Percentiles rank a stretch among this genome's conserved stretches.
Conservation (phyloP, 1,140 invertebrate genomes). For the Rhagoletis pomonella region DNA sequence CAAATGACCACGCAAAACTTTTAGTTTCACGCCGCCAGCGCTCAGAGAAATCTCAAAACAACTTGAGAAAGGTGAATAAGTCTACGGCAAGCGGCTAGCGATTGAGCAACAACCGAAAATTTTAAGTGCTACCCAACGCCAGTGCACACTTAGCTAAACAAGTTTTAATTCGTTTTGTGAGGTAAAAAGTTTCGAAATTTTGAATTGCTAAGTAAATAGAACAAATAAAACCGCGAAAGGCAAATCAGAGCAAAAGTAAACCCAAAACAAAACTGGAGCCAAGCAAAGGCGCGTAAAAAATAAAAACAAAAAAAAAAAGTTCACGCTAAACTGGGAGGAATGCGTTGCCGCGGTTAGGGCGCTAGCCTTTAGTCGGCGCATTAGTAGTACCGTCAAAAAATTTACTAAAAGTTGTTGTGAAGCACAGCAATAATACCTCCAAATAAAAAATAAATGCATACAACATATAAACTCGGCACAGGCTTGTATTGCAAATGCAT, state of each 20-base stretch:
- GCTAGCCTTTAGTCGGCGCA: background rate
- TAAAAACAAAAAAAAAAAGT: background rate
- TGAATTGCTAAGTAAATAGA: constrained; percentile 17
- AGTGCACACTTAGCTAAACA: background rate
- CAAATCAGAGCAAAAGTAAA: background rate
- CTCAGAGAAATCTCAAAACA: background rate
- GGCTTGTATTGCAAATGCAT: no score
- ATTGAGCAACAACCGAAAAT: background rate
- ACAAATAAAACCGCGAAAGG: background rate
- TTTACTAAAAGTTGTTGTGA: background rate
- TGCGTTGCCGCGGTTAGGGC: no score
- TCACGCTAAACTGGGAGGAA: background rate
- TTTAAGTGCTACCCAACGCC: background rate
- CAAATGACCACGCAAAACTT: background rate
- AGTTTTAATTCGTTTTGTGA: constrained; percentile 47
- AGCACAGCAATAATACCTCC: no score
- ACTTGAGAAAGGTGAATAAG: background rate
- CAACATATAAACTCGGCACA: no score
- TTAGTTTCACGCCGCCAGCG: background rate
- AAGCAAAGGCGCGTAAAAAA: background rate
- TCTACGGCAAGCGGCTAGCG: background rate
- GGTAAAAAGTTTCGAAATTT: constrained; percentile 40
- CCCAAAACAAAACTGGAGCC: background rate
- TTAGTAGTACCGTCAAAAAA: background rate
- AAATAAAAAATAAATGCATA: no score